Evolutionary conservation across 2,113 vertebrate species (phyloP), one percentile per base, ranked within the genome.

Genomic region (Actenoides hombroni): DNA sequence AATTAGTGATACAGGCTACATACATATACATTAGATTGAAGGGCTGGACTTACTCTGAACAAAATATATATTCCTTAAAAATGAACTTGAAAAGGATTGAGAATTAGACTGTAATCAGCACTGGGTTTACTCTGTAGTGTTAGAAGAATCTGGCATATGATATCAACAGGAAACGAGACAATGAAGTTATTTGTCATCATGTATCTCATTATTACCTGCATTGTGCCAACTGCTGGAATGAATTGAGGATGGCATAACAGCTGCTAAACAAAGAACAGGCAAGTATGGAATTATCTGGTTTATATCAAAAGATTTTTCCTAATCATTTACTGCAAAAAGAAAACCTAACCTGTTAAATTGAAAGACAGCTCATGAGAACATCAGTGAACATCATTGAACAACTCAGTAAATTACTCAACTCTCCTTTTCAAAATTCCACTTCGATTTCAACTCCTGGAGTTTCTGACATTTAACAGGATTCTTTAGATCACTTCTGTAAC

Each of bases 381-480:
- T 81, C 64, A 86, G 60, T 46, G 86, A 94, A 65, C 61, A 40
- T 39, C 64, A 93, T 1, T 92, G 80, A 90, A 81, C 57, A 91
- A 44, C 67, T 69, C 71, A 84, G 84, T 35, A 86, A 69, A 95
- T 94, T 79, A 88, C 75, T 86, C 67, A 44, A n/a, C 65, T 90
- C 53, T 87, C 37, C 63, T 78, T 94, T 90, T 93, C 77, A 92
- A 75, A 96, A 94, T 91, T 94, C 76, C 56, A 37, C 60, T 94
- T 81, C 42, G 31, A 60, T 94, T 95, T 94, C 84, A 94, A 59
- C 56, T 93, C 90, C 83, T 82, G 44, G 60, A 73, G 40, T 82
- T 95, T 59, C 77, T 91, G 76, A 91, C 86, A 96, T 93, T 94
- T 92, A 92, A 87, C 61, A 57, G 61, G 54, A 94, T 84, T 94